These are phyloP conservation scores for Platerodrilus igneus DNA, from an alignment of 2,888 invertebrate species.

Conservation along the genomic window DNA sequence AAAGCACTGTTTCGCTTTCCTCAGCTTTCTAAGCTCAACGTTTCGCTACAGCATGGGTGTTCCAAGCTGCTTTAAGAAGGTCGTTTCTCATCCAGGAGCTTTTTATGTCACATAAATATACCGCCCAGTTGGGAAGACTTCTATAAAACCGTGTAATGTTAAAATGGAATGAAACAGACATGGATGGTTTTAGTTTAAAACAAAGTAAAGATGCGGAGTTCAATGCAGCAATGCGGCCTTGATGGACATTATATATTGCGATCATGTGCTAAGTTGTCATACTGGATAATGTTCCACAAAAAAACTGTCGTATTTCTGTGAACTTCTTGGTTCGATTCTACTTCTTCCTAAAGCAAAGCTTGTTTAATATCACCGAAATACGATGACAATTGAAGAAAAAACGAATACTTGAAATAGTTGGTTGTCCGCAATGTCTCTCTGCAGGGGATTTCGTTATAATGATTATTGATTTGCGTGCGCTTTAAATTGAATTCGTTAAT, in stretches of 20 bases:
- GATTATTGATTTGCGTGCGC: no score
- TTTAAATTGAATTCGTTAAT: no score
- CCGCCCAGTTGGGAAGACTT: slow-evolving; percentile 5
- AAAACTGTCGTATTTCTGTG: slow-evolving; percentile 23
- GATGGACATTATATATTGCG: slow-evolving; percentile 40
- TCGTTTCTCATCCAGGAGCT: slow-evolving; percentile 17
- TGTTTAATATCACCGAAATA: no score
- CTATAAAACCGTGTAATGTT: no score
- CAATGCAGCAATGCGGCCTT: slow-evolving; percentile 20
- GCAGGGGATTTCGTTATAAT: no score
- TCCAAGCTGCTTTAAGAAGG: slow-evolving; percentile 17
- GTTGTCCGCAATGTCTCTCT: no score
- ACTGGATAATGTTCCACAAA: slow-evolving; percentile 23
- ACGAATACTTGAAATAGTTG: no score
- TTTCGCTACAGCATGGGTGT: no score
- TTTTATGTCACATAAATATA: slow-evolving; percentile 17
- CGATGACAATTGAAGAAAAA: no score
- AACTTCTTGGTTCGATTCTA: slow-evolving; percentile 14
- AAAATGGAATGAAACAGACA: slow-evolving; percentile 9
- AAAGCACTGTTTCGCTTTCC: background rate
- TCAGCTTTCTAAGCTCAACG: background rate
- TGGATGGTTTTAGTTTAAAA: no score
- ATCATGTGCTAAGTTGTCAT: slow-evolving; percentile 37
- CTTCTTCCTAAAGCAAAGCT: no score
- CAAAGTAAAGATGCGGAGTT: slow-evolving; percentile 8